Percentiles rank a stretch among this genome's conserved stretches.
These are phyloP conservation scores for Nannospalax galili DNA, from an alignment of 2,113 vertebrate species.

Conservation along the genomic window DNA sequence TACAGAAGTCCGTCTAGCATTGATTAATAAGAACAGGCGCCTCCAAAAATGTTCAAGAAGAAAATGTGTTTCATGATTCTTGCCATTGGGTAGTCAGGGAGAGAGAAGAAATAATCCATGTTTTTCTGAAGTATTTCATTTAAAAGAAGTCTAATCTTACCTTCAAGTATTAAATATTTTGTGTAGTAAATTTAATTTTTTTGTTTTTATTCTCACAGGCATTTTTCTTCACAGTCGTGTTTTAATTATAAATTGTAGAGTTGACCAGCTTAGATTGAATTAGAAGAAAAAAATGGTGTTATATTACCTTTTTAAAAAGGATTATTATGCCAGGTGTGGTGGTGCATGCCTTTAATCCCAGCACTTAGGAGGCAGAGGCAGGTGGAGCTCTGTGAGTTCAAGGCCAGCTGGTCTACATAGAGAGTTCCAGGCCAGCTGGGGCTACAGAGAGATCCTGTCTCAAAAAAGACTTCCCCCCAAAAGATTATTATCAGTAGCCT, in stretches of 20 bases:
- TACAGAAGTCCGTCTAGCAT: not conserved
- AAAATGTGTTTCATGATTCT: not conserved
- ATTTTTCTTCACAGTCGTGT: not conserved
- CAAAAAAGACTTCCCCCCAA: no score
- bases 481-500: not conserved
- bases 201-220: conserved; percentile 11
- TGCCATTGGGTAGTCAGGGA: not conserved
- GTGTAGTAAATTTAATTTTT: conserved; percentile 39
- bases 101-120: not conserved
- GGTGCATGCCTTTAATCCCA: no score
- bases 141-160: not conserved
- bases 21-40: not conserved
- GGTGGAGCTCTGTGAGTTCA: no score
- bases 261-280: not conserved
- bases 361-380: no score
- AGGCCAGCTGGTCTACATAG: no score
- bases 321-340: no score
- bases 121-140: not conserved
- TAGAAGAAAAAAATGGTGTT: conserved; percentile 20
- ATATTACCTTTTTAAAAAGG: not conserved
- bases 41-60: not conserved
- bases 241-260: conserved; percentile 32
- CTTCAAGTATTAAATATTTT: not conserved
- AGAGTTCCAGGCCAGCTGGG: no score
- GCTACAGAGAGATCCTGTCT: no score